phyloP scores from a whole-genome alignment of 1,140 invertebrate genomes.

The Drosophila willistoni region DNA sequence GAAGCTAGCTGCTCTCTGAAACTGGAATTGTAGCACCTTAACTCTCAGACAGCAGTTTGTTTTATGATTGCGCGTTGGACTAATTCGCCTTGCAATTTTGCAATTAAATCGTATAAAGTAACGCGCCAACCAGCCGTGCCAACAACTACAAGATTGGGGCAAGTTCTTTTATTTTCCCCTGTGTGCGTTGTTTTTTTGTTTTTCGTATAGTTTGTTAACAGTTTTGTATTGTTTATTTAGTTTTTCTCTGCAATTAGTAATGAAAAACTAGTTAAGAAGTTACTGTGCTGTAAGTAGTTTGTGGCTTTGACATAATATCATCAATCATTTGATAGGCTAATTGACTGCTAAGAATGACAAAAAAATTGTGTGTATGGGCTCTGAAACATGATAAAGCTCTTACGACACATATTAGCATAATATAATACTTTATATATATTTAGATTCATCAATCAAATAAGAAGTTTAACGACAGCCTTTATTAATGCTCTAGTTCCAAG shows the following conservation, averaged over 20 bases:
- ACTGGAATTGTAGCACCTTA: slow-evolving; percentile 16
- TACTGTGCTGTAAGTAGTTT: not conserved
- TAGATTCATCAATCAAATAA: slow-evolving; percentile 4
- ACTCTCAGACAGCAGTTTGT: slow-evolving; percentile 66
- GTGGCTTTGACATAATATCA: slow-evolving; percentile 12
- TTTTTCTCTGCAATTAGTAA: slow-evolving; percentile 23
- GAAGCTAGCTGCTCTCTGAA: not conserved
- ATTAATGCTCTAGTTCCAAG: slow-evolving; percentile 7
- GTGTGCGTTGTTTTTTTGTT: not conserved
- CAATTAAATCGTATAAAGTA: slow-evolving; percentile 55
- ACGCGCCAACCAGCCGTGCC: slow-evolving; percentile 24
- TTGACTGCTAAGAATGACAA: not conserved
- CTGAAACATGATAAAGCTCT: slow-evolving; percentile 2
- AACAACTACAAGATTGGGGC: slow-evolving; percentile 33
- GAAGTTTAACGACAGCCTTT: not conserved
- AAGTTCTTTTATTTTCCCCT: slow-evolving; percentile 21
- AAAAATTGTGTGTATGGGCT: slow-evolving; percentile 8
- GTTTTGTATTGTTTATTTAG: slow-evolving; percentile 12
- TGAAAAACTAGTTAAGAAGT: slow-evolving; percentile 7
- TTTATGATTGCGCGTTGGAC: slow-evolving; percentile 57
- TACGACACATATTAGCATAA: slow-evolving; percentile 8
- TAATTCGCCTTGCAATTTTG: slow-evolving; percentile 53
- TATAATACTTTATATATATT: not conserved
- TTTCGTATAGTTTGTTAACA: slow-evolving; percentile 27
- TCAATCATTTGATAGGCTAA: slow-evolving; percentile 37